Conservation (phyloP, 2,888 invertebrate species). For the Diogma glabrata region DNA sequence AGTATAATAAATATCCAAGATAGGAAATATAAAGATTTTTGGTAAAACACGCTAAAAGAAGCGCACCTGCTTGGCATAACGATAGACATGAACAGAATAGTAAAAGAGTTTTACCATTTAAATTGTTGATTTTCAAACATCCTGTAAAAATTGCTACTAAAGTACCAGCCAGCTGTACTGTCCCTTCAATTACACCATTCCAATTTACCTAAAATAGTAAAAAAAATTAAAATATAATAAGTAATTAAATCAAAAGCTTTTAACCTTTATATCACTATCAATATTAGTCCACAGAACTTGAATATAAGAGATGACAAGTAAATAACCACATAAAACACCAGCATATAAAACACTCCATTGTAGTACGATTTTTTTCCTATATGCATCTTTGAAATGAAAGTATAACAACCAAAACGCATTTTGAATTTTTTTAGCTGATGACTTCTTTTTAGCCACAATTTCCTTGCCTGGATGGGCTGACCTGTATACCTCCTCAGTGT, state of each 20-base stretch:
- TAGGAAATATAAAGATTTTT: constrained; percentile 59
- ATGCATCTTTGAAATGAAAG: constrained; percentile 47
- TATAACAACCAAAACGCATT: constrained; percentile 37
- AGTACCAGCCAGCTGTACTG: constrained; percentile 56
- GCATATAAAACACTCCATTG: constrained; percentile 75
- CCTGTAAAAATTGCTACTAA: constrained; percentile 45
- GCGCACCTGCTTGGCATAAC: constrained; percentile 42
- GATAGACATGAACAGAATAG: constrained; percentile 40
- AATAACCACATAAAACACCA: constrained; percentile 55
- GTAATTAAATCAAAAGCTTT: no score
- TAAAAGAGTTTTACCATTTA: constrained; percentile 38
- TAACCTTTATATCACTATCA: constrained; percentile 31
- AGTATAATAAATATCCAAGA: constrained; percentile 59
- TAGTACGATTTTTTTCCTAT: constrained; percentile 45
- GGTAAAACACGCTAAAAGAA: constrained; percentile 45
- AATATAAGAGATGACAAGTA: constrained; percentile 57
- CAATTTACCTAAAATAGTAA: no score
- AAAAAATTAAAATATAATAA: no score
- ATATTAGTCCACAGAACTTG: constrained; percentile 59
- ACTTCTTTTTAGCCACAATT: no score
- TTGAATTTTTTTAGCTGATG: no score
- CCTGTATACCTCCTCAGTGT: not conserved
- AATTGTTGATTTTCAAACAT: no score
- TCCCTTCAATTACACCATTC: constrained; percentile 77
- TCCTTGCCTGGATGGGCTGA: not conserved